A percentile compares a stretch with the other conserved stretches of the same genome.
phyloP scores from a whole-genome alignment of 2,113 vertebrate species.

The Camelus dromedarius region DNA sequence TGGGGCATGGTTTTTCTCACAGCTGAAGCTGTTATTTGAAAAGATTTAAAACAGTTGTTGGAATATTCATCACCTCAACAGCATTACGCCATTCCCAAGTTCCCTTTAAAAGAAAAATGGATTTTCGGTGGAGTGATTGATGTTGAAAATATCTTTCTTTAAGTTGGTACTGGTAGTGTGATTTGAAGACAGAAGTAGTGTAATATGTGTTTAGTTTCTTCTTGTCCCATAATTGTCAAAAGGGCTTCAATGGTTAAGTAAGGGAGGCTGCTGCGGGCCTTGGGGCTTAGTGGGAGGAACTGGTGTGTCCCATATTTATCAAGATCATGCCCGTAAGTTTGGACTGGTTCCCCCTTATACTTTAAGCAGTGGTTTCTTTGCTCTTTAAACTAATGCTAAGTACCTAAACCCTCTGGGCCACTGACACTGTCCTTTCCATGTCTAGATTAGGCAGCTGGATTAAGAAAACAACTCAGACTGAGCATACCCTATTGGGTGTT shows the following conservation, averaged over 20 bases:
- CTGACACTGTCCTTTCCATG: neutral
- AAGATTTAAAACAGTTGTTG: slow-evolving; percentile 47
- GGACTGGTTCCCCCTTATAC: neutral
- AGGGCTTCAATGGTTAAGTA: neutral
- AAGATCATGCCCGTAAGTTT: neutral
- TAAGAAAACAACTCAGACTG: neutral
- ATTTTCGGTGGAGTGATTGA: neutral
- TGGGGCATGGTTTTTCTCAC: neutral
- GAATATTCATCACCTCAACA: neutral
- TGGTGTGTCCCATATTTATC: neutral
- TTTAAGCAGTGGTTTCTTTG: slow-evolving; percentile 29
- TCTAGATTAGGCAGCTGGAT: neutral
- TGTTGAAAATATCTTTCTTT: slow-evolving; percentile 6
- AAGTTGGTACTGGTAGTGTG: neutral
- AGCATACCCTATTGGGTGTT: neutral
- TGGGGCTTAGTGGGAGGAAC: neutral
- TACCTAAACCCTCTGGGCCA: neutral
- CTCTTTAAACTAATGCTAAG: slow-evolving; percentile 2
- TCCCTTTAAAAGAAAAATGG: neutral
- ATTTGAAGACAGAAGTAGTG: neutral
- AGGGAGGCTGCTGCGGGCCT: neutral
- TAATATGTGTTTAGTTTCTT: neutral
- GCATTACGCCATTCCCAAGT: neutral
- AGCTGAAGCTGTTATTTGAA: slow-evolving; percentile 43
- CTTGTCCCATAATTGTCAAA: neutral